A percentile compares a stretch with the other conserved stretches of the same genome.
Conservation (phyloP, 53 echinoderm and acorn worm species). For the Patiria pectinifera region DNA sequence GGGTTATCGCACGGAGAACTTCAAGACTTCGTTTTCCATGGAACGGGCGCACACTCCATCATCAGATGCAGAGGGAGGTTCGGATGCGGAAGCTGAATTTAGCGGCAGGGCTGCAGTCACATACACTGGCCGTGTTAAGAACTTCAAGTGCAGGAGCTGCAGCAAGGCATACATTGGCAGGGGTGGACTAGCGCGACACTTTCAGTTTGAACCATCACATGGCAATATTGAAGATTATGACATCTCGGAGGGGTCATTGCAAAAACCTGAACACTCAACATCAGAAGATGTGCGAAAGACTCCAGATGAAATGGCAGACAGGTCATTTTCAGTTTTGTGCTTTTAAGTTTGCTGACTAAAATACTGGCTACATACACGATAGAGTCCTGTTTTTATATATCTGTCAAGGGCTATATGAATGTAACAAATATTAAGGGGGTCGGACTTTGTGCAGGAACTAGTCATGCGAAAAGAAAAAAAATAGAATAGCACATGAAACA, state of each 20-base stretch:
- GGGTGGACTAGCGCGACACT: conserved; percentile 80
- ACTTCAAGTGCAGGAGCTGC: conserved; percentile 76
- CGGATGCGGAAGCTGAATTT: conserved; percentile 14
- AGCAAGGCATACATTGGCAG: conserved; percentile 85
- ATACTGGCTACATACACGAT: too few species aligned
- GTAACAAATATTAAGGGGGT: too few species aligned
- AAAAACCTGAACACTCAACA: background rate
- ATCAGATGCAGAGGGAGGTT: conserved; percentile 73
- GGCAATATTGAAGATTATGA: conserved; percentile 69
- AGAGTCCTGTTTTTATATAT: background rate
- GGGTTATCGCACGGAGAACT: conserved; percentile 74
- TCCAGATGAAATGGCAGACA: background rate
- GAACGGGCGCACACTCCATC: conserved; percentile 52
- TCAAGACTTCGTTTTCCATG: conserved; percentile 67
- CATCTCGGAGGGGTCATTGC: background rate
- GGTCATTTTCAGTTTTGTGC: background rate
- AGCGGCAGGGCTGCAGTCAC: conserved; percentile 1
- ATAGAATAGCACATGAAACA: too few species aligned
- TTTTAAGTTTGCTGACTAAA: too few species aligned
- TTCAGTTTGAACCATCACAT: conserved; percentile 71
- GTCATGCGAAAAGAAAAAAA: too few species aligned
- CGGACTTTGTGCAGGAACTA: too few species aligned
- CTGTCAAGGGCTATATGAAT: too few species aligned
- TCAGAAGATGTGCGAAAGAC: background rate
- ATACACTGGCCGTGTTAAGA: conserved; percentile 28